Percentiles rank a stretch among this genome's conserved stretches.
Conservation (phyloP, 2,888 invertebrate genomes). For the Ganaspis brasiliensis region DNA sequence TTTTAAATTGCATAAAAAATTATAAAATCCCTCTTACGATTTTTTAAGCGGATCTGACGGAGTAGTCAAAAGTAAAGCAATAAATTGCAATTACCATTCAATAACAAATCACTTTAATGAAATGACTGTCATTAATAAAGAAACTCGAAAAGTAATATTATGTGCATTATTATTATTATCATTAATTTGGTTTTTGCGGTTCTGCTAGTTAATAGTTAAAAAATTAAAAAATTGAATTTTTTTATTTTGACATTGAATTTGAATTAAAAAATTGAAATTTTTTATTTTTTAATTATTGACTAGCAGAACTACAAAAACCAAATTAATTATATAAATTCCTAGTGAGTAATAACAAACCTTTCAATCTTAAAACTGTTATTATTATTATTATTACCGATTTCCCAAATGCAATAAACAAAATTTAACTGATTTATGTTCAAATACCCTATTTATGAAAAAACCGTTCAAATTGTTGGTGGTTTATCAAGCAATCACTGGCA, state of each 20-base stretch:
- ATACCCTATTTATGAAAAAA: conserved; percentile 1
- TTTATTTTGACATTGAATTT: no score
- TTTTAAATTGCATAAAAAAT: conserved; percentile 51
- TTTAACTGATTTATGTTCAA: conserved; percentile 48
- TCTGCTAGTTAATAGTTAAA: no score
- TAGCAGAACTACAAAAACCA: no score
- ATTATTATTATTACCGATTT: conserved; percentile 61
- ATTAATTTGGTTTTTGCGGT: no score
- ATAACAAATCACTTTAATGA: conserved; percentile 55
- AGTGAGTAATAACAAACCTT: no score
- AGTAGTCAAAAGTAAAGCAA: conserved; percentile 67
- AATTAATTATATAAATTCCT: no score
- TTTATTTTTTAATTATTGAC: no score
- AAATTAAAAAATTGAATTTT: no score
- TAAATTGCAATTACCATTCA: conserved; percentile 63
- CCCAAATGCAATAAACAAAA: conserved; percentile 26
- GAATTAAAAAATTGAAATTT: no score
- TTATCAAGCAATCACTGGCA: background rate
- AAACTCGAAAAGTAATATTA: conserved; percentile 52
- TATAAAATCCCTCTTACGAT: conserved; percentile 54
- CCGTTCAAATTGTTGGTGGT: conserved; percentile 7
- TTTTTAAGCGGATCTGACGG: conserved; percentile 67
- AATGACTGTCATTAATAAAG: conserved; percentile 48
- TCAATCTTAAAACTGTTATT: conserved; percentile 67
- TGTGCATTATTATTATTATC: conserved; percentile 64